phyloP scores from a whole-genome alignment of 2,888 invertebrate species.

The Patella pellucida region DNA sequence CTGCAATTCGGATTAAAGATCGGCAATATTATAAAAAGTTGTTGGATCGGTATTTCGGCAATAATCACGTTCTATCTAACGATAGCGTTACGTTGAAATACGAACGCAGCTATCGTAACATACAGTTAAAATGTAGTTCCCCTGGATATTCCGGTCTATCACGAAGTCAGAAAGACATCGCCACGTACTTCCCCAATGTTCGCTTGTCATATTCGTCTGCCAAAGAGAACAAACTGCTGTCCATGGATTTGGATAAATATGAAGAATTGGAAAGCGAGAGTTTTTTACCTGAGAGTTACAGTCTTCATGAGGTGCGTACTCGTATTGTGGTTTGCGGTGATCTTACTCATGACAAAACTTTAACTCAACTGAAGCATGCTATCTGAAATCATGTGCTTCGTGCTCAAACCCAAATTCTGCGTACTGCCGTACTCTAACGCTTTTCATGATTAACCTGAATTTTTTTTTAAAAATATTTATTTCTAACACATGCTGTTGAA shows the following conservation, averaged over 20 bases:
- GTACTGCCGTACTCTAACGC: no score
- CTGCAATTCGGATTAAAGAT: conserved; percentile 59
- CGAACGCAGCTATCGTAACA: conserved; percentile 22
- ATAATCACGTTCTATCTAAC: conserved; percentile 59
- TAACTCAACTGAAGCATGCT: no score
- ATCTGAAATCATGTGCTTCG: no score
- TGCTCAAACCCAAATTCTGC: no score
- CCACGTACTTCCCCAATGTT: conserved; percentile 52
- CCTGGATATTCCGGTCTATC: conserved; percentile 38
- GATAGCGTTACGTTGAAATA: conserved; percentile 31
- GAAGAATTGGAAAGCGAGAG: not conserved
- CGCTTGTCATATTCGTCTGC: conserved; percentile 51
- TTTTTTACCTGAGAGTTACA: not conserved
- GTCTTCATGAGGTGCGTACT: not conserved
- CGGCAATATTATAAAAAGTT: conserved; percentile 62
- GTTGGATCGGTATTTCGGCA: conserved; percentile 62
- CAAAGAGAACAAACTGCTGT: conserved; percentile 39
- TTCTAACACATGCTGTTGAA: no score
- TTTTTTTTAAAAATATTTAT: no score
- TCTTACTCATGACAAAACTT: not conserved
- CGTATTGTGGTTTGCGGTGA: conserved; percentile 4
- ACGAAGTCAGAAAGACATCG: conserved; percentile 44
- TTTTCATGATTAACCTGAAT: no score
- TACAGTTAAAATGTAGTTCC: conserved; percentile 23
- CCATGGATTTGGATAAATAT: conserved; percentile 1